Conservation (phyloP, 2,113 vertebrate genomes). For the Melanerpes aurifrons region DNA sequence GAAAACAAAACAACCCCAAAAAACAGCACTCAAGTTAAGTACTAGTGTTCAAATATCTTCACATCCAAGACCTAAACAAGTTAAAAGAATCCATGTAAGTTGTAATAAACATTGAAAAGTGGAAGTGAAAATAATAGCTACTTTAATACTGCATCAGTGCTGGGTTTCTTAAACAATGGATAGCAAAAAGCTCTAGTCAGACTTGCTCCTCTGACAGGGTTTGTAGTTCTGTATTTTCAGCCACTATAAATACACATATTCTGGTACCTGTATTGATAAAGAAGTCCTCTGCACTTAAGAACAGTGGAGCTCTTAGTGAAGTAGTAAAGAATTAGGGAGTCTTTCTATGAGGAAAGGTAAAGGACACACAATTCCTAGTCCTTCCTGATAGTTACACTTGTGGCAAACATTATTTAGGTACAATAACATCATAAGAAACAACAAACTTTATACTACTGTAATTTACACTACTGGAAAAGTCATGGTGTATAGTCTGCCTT, state of each 20-base stretch:
- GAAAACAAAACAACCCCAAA: neutral
- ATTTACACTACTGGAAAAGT: conserved; percentile 19
- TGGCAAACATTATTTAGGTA: neutral
- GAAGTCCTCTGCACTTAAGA: neutral
- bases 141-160: neutral
- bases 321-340: neutral
- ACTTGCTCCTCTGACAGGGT: neutral
- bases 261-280: neutral
- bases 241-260: neutral
- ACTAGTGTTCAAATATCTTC: neutral
- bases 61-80: neutral
- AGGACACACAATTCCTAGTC: neutral
- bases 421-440: neutral
- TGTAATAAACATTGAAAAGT: neutral
- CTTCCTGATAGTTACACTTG: neutral
- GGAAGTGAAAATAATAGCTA: neutral
- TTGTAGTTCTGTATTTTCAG: neutral
- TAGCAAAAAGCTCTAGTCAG: neutral
- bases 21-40: neutral
- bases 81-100: neutral
- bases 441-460: neutral
- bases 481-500: conserved; percentile 24
- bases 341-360: neutral
- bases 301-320: neutral
- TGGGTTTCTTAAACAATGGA: neutral